Percentiles rank a stretch among this genome's conserved stretches.
phyloP scores from a whole-genome alignment of 2,888 invertebrate genomes.

The Acleris laterana region DNA sequence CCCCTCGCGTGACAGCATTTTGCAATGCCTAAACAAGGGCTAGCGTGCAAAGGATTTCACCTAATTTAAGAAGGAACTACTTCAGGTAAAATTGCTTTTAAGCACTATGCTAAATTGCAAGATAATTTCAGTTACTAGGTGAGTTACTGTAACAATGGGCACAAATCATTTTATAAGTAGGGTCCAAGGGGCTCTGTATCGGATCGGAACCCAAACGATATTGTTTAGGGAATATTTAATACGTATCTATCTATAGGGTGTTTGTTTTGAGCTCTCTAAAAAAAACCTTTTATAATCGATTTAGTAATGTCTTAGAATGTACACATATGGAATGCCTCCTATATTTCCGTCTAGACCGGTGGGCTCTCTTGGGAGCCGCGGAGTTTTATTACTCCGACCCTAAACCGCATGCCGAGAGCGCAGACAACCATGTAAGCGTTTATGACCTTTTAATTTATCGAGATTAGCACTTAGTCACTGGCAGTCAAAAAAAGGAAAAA shows the following conservation, averaged over 20 bases:
- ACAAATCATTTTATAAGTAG: no score
- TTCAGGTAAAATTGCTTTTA: constrained; percentile 10
- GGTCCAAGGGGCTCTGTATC: no score
- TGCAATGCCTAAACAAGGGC: constrained; percentile 7
- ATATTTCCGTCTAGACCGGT: constrained; percentile 18
- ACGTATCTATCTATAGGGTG: no score
- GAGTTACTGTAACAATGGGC: no score
- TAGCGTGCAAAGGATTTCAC: constrained; percentile 9
- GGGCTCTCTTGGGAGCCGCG: constrained; percentile 6
- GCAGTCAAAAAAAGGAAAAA: no score
- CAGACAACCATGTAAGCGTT: no score
- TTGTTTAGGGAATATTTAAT: no score
- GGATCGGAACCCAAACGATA: no score
- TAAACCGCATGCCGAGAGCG: neutral
- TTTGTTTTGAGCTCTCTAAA: no score
- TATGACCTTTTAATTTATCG: no score
- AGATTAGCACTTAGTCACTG: no score
- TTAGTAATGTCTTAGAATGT: constrained; percentile 1
- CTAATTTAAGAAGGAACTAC: constrained; percentile 11
- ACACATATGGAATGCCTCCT: constrained; percentile 1
- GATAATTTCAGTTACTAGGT: neutral
- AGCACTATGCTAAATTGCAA: constrained; percentile 13
- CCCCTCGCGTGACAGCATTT: constrained; percentile 15
- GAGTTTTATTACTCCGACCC: constrained; percentile 13
- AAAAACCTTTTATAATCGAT: neutral